Percentiles rank a stretch among this genome's conserved stretches.
Evolutionary conservation across 1,140 invertebrate genomes (phyloP).

Genomic region (Drosophila parvula): DNA sequence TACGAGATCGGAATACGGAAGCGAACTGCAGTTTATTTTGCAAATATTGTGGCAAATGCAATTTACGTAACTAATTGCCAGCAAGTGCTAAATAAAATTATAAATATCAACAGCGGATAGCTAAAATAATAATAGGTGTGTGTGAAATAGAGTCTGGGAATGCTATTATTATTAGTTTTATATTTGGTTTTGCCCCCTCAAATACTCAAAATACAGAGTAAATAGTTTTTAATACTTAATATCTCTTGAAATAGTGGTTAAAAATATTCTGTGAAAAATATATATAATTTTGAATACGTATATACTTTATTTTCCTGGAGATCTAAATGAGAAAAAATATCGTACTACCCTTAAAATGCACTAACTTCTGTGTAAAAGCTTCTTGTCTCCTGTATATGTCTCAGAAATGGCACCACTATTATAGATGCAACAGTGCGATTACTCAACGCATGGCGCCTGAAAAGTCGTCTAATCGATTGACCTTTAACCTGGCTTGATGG

Average conservation of each 20-base stretch:
- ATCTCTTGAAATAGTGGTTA: not conserved
- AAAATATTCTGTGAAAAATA: not conserved
- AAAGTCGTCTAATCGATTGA: slow-evolving; percentile 10
- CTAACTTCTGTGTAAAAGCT: not conserved
- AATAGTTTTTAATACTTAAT: not conserved
- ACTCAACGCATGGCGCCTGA: slow-evolving; percentile 16
- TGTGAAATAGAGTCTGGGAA: not conserved
- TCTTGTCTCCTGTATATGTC: not conserved
- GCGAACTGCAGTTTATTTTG: slow-evolving; percentile 23
- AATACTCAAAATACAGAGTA: not conserved
- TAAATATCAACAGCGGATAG: slow-evolving; percentile 23
- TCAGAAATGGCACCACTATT: not conserved
- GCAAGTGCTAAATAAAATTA: slow-evolving; percentile 21
- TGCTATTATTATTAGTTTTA: not conserved
- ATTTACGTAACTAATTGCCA: slow-evolving; percentile 59
- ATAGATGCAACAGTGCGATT: slow-evolving; percentile 16
- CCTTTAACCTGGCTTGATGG: slow-evolving; percentile 30
- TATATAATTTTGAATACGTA: not conserved
- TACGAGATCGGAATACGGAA: slow-evolving; percentile 52
- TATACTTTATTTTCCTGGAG: not conserved
- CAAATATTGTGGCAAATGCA: slow-evolving; percentile 36
- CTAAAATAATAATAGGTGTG: slow-evolving; percentile 12
- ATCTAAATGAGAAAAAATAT: not conserved
- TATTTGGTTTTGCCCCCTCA: not conserved
- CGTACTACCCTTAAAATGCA: not conserved